Percentiles rank a stretch among this genome's conserved stretches.
Conservation (phyloP, 2,888 invertebrate species). For the Phaonia tiefii region DNA sequence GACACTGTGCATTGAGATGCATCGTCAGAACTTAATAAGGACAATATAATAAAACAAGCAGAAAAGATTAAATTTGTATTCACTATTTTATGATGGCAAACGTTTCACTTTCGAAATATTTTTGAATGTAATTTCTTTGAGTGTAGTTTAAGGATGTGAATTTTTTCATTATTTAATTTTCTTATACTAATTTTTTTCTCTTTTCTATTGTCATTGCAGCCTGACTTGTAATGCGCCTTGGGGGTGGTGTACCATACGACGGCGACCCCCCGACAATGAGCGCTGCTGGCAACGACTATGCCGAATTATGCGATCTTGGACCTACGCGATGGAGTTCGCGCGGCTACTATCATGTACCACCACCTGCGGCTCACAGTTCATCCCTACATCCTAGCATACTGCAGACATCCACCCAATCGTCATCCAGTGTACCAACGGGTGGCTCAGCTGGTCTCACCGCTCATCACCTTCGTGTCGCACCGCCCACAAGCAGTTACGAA, state of each 20-base stretch:
- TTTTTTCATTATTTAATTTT: not conserved
- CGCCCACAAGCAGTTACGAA: slow-evolving; percentile 80
- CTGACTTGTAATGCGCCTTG: slow-evolving; percentile 78
- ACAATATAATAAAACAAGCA: no score
- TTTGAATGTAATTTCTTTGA: not conserved
- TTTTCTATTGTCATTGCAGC: slow-evolving; percentile 65
- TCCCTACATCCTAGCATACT: slow-evolving; percentile 71
- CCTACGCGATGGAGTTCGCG: slow-evolving; percentile 81
- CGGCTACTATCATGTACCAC: slow-evolving; percentile 78
- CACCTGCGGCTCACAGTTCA: slow-evolving; percentile 75
- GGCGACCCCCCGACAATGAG: slow-evolving; percentile 81
- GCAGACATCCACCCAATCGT: slow-evolving; percentile 72
- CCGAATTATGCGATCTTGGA: slow-evolving; percentile 81
- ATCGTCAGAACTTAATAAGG: no score
- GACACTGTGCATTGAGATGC: no score
- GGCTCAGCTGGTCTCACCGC: slow-evolving; percentile 75
- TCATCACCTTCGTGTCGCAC: slow-evolving; percentile 73
- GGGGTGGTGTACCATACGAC: slow-evolving; percentile 79
- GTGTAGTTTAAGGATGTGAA: not conserved
- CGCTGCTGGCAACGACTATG: slow-evolving; percentile 81
- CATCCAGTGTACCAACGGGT: slow-evolving; percentile 77
- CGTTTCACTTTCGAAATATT: no score
- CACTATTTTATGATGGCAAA: no score
- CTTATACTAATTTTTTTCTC: not conserved
- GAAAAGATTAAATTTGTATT: no score